Base-by-base conservation (phyloP, 2,797 vertebrate genomes). In the Tinamus major region DNA sequence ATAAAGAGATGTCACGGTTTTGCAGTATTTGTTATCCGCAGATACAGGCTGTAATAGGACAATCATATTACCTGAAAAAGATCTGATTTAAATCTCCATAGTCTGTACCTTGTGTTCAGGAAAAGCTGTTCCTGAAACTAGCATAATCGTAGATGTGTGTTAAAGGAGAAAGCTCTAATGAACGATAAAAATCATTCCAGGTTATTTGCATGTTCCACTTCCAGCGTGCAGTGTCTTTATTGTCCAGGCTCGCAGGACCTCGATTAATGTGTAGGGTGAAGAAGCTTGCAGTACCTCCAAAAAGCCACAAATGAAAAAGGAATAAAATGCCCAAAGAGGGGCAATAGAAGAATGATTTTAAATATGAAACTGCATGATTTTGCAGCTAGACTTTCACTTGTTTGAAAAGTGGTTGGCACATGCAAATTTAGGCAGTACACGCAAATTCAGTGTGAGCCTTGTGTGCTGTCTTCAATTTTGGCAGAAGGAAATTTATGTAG, bases 391-490 rank as follows among this genome's bases (percentile, higher is more conserved):
- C 85, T 90, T 89, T 62, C 14, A 15, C 76, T 75, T 89, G 16
- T 78, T 84, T 31, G 29, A 55, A 24, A 31, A 55, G 49, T 78
- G 51, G 9, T 39, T 37, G 63, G 26, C 8, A 23, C 13, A 79
- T 33, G 29, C 71, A 76, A 85, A 67, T 85, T 59, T 21, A 10
- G 16, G 31, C 53, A 55, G 53, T 6, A 31, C 53, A 6, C 15
- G 49, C 49, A 55, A 55, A 31, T 55, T 55, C 53, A 39, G 17
- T 58, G 18, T 78, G 44, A 77, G 62, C 0, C 0, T 87, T 33
- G 53, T 88, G 75, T 37, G 26, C 41, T 90, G 29, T 69, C 51
- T 27, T 92, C 16, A 41, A 29, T 85, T 87, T 79, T 92, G 82
- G 4, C 70, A 80, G 46, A 53, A 20, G 85, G 53, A 29, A 21